A percentile compares a stretch with the other conserved stretches of the same genome.
Conservation (phyloP, 2,113 vertebrate genomes). For the Tichodroma muraria region DNA sequence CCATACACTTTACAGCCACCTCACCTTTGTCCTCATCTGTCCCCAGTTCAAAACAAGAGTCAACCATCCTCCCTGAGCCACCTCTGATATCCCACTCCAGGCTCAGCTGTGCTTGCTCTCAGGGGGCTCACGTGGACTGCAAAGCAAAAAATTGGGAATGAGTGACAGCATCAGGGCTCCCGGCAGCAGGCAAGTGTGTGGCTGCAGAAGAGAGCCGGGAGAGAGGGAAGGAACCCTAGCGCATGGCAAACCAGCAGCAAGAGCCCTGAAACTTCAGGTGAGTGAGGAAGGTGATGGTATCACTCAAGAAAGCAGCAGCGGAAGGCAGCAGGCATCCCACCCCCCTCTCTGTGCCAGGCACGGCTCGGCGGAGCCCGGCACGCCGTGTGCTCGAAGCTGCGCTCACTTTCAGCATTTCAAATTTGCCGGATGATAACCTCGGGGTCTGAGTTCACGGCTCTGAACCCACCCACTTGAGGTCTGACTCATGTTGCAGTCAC, state of each 20-base stretch:
- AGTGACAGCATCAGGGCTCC: neutral
- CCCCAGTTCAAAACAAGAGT: rapidly evolving
- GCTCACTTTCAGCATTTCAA: neutral
- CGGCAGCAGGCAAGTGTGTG: rapidly evolving
- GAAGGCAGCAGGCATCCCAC: neutral
- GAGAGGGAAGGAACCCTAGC: neutral
- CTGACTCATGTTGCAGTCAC: constrained; percentile 47
- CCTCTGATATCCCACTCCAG: neutral
- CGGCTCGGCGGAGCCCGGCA: neutral
- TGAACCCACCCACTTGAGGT: constrained; percentile 38
- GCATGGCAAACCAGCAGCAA: neutral
- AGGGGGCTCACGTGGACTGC: neutral
- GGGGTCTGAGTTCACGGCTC: neutral
- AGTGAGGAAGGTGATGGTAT: neutral
- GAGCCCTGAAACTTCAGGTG: neutral
- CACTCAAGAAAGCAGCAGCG: neutral
- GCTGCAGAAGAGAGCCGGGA: neutral
- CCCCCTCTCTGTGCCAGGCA: neutral
- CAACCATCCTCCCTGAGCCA: neutral
- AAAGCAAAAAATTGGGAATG: neutral
- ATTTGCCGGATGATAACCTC: constrained; percentile 36
- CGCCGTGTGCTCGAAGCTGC: rapidly evolving
- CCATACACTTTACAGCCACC: neutral
- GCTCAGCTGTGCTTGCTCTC: neutral
- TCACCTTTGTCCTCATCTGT: neutral